Conservation (phyloP, 2,113 vertebrate species). For the Sapayoa aenigma region DNA sequence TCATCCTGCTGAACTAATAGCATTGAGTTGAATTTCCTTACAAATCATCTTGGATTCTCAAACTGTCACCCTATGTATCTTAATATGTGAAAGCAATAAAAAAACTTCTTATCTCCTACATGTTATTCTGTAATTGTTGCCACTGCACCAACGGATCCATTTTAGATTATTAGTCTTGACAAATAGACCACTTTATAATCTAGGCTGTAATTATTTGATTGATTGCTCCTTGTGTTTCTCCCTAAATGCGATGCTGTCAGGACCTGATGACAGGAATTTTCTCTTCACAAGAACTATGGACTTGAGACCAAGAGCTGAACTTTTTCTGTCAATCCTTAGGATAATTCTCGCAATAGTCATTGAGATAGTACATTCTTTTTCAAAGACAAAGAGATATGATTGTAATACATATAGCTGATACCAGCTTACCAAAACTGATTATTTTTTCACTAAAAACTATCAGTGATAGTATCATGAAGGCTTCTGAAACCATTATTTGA, state of each 20-base stretch:
- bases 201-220: not conserved
- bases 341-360: not conserved
- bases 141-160: not conserved
- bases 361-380: not conserved
- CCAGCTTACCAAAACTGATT: not conserved
- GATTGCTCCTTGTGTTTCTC: not conserved
- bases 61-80: not conserved
- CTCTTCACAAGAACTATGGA: not conserved
- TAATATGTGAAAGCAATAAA: not conserved
- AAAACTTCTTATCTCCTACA: not conserved
- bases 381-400: not conserved
- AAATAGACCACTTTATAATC: not conserved
- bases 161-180: conserved; percentile 8
- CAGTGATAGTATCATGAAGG: not conserved
- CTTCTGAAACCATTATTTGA: not conserved
- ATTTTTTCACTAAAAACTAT: not conserved
- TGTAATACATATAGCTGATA: not conserved
- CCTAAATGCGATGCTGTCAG: not conserved
- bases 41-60: not conserved
- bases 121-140: not conserved
- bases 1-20: not conserved
- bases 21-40: not conserved
- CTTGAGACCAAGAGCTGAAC: not conserved
- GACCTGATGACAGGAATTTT: not conserved
- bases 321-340: not conserved